phyloP scores from a whole-genome alignment of 2,888 invertebrate species.

The Scelioninae gen. 1 region DNA sequence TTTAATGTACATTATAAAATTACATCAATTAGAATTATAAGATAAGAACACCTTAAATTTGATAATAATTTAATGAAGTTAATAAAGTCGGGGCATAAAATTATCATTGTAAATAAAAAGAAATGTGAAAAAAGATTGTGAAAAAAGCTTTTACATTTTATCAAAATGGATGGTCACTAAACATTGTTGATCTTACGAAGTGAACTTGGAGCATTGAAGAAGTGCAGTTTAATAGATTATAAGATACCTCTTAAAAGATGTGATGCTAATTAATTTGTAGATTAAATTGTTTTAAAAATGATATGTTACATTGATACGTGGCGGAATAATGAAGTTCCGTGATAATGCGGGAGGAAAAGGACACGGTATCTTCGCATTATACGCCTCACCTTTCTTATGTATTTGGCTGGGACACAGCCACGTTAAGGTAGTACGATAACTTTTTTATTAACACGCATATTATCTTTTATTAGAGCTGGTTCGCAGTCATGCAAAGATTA shows the following conservation, averaged over 20 bases:
- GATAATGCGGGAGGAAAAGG: constrained; percentile 58
- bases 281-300: constrained; percentile 66
- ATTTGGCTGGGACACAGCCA: constrained; percentile 45
- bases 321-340: constrained; percentile 59
- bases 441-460: constrained; percentile 69
- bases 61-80: neutral
- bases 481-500: constrained; percentile 61
- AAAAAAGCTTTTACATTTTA: neutral
- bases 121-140: neutral
- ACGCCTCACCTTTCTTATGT: constrained; percentile 54
- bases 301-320: constrained; percentile 53
- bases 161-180: constrained; percentile 15
- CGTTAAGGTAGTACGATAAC: constrained; percentile 67
- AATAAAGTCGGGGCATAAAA: neutral
- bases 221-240: constrained; percentile 15
- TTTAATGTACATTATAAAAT: neutral
- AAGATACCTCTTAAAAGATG: constrained; percentile 20
- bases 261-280: constrained; percentile 60
- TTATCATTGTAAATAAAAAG: neutral
- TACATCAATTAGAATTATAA: neutral
- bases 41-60: neutral
- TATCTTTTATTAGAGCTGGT: constrained; percentile 68
- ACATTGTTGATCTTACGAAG: constrained; percentile 15
- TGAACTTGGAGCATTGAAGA: constrained; percentile 16
- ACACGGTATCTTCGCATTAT: constrained; percentile 59